Conservation (phyloP, 2,113 vertebrate genomes). For the Nicator chloris region DNA sequence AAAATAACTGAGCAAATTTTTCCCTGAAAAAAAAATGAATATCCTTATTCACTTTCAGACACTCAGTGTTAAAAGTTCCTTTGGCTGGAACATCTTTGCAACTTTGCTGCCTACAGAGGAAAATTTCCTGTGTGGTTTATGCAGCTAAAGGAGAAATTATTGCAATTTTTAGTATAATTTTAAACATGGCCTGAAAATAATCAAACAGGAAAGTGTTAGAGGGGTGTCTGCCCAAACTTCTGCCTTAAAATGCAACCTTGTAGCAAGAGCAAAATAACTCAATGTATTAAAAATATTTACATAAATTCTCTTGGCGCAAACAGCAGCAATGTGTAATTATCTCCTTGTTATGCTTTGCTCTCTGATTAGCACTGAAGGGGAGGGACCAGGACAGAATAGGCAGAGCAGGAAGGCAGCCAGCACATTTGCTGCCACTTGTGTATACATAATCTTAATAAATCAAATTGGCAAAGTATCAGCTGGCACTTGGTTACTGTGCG, state of each 20-base stretch:
- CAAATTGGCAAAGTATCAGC: constrained; percentile 46
- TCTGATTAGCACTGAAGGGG: constrained; percentile 38
- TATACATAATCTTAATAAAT: constrained; percentile 26
- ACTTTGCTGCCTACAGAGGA: background rate
- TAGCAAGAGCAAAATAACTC: background rate
- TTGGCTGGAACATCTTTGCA: background rate
- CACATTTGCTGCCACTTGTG: constrained; percentile 26
- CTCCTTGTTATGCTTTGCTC: constrained; percentile 1
- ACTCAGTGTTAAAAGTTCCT: background rate
- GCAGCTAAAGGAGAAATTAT: background rate
- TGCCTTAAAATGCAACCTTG: background rate
- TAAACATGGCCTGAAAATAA: background rate
- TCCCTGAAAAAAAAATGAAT: background rate
- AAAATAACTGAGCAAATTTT: background rate
- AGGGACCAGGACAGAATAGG: background rate
- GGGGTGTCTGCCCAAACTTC: background rate
- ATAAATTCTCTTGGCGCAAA: background rate
- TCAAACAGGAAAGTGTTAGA: fast-evolving
- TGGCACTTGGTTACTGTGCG: background rate
- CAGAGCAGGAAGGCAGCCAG: constrained; percentile 40
- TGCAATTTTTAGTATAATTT: background rate
- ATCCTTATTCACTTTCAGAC: background rate
- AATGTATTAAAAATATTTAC: constrained; percentile 9
- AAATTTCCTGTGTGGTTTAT: background rate
- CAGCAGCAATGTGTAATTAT: background rate